Evolutionary conservation across 2,888 invertebrate species (phyloP).

Genomic region (Andrena bicolor): DNA sequence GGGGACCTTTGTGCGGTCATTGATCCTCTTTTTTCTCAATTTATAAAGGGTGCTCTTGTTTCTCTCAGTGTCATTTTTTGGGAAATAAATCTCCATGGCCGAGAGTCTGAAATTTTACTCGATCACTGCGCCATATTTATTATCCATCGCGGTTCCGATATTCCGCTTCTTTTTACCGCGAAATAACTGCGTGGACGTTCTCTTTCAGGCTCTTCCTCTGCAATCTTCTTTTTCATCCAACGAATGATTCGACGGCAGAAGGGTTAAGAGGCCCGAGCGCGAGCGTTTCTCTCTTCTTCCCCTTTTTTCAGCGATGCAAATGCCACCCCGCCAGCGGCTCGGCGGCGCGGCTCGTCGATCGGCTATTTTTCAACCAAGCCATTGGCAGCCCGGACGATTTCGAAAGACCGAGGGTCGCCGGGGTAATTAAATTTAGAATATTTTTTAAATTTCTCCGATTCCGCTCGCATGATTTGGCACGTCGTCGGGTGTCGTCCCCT

Average conservation of each 20-base stretch:
- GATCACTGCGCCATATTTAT: too few relatives aligned
- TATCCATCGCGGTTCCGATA: too few relatives aligned
- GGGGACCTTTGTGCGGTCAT: conserved; percentile 1
- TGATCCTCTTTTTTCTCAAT: neutral
- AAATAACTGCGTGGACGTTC: neutral
- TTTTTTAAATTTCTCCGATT: conserved; percentile 85
- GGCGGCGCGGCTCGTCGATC: conserved; percentile 67
- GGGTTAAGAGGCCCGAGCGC: conserved; percentile 10
- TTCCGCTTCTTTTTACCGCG: too few relatives aligned
- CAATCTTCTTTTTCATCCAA: neutral
- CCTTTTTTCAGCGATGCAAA: conserved; percentile 40
- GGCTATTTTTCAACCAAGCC: conserved; percentile 82
- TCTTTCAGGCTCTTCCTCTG: too few relatives aligned
- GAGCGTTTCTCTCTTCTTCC: conserved; percentile 37
- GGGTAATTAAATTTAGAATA: conserved; percentile 85
- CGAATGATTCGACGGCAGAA: conserved; percentile 16
- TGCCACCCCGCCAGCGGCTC: conserved; percentile 52
- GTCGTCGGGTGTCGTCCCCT: conserved; percentile 52
- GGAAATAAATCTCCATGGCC: too few relatives aligned
- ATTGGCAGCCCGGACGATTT: conserved; percentile 83
- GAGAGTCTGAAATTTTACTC: too few relatives aligned
- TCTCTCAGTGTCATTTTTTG: too few relatives aligned
- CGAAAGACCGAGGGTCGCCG: conserved; percentile 79
- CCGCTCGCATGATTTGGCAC: conserved; percentile 84
- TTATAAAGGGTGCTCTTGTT: too few relatives aligned